Conservation (phyloP, 2,113 vertebrate species). For the Cyprinodon variegatus region DNA sequence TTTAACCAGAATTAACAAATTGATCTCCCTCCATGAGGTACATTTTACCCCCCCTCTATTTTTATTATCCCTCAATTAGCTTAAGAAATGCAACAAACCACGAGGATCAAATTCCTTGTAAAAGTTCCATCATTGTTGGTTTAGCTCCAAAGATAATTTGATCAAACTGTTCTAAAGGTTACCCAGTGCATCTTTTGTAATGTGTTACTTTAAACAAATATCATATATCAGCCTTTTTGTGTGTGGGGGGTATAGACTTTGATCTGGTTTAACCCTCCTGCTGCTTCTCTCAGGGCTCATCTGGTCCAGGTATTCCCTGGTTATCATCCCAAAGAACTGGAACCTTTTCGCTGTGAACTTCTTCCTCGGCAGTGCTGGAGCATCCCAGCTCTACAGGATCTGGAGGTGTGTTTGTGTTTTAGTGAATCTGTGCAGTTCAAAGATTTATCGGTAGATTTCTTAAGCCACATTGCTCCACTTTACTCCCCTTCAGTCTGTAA, state of each 20-base stretch:
- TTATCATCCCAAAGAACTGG: constrained; percentile 99
- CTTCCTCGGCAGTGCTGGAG: constrained; percentile 91
- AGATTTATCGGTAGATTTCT: neutral
- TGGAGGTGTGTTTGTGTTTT: constrained; percentile 85
- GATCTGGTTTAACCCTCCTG: constrained; percentile 3
- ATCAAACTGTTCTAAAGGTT: constrained; percentile 51
- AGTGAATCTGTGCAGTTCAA: neutral
- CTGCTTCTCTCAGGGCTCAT: constrained; percentile 84
- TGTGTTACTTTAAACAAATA: constrained; percentile 45
- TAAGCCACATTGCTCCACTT: neutral
- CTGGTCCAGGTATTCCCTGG: constrained; percentile 98
- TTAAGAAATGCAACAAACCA: neutral
- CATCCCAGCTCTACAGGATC: constrained; percentile 92
- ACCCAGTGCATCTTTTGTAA: constrained; percentile 20
- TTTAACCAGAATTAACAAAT: too few relatives aligned
- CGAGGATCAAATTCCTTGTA: neutral
- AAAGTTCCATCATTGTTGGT: neutral
- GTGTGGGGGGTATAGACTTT: constrained; percentile 38
- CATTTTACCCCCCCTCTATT: too few relatives aligned
- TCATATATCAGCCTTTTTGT: constrained; percentile 41
- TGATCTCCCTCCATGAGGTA: too few relatives aligned
- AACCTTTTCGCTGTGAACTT: constrained; percentile 97
- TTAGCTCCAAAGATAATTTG: neutral
- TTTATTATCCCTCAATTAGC: too few relatives aligned
- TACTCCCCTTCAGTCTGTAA: neutral